A percentile compares a stretch with the other conserved stretches of the same genome.
These are phyloP conservation scores for Triplophysa dalaica DNA, from an alignment of 2,113 vertebrate species.

Conservation along the genomic window DNA sequence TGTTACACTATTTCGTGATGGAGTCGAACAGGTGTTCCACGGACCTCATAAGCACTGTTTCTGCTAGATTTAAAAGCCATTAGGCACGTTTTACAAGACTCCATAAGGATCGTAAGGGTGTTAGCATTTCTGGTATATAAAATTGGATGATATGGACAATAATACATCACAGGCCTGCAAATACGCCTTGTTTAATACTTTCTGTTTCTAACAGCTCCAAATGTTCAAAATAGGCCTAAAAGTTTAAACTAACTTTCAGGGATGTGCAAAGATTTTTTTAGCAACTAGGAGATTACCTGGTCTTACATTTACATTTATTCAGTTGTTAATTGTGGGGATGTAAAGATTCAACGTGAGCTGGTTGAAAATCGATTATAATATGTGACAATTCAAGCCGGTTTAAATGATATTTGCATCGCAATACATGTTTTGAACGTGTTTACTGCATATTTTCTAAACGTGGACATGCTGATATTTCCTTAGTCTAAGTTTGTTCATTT, in stretches of 20 bases:
- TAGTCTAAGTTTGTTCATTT: too few species aligned
- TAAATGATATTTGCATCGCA: too few species aligned
- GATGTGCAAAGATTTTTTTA: neutral
- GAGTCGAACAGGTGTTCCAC: conserved; percentile 2
- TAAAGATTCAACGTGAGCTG: too few species aligned
- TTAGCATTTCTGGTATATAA: neutral
- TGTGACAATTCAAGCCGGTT: too few species aligned
- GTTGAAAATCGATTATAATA: too few species aligned
- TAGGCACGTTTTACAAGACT: conserved; percentile 18
- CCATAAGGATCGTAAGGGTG: neutral
- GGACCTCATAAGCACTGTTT: neutral
- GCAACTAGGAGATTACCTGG: too few species aligned
- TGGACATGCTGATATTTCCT: too few species aligned
- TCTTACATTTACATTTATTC: too few species aligned
- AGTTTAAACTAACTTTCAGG: neutral
- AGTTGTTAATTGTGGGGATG: too few species aligned
- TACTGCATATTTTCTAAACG: too few species aligned
- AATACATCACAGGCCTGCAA: neutral
- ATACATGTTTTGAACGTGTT: too few species aligned
- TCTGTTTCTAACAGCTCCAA: neutral
- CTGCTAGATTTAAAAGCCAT: conserved; percentile 3
- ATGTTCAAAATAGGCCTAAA: neutral
- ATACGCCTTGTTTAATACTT: neutral
- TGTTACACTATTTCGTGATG: neutral
- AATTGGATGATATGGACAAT: neutral